A percentile compares a stretch with the other conserved stretches of the same genome.
Conservation (phyloP, 2,113 vertebrate genomes). For the Tringa solitaria region DNA sequence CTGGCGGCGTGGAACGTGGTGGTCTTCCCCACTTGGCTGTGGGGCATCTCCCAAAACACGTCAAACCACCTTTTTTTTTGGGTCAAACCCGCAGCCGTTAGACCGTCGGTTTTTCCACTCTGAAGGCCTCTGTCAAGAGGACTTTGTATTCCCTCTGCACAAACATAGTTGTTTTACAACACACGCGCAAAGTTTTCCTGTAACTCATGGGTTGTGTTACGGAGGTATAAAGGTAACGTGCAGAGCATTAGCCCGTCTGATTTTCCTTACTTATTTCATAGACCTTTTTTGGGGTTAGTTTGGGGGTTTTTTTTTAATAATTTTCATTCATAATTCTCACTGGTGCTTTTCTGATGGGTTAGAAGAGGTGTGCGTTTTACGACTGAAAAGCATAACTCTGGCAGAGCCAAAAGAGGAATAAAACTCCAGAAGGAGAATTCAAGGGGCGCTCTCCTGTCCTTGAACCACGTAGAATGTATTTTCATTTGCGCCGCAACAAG, state of each 20-base stretch:
- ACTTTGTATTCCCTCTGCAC: background rate
- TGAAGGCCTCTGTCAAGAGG: background rate
- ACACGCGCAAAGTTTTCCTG: fast-evolving
- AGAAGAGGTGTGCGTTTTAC: too few species aligned
- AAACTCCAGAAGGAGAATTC: background rate
- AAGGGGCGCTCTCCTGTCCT: background rate
- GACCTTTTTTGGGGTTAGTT: too few species aligned
- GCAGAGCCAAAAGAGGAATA: fast-evolving
- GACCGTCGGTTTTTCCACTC: background rate
- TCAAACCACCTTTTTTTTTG: background rate
- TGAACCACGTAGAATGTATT: fast-evolving
- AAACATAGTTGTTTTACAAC: background rate
- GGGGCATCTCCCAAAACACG: fast-evolving
- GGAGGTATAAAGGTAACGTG: background rate
- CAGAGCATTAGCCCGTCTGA: background rate
- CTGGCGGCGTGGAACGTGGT: background rate
- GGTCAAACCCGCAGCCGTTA: fast-evolving
- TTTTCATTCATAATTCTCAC: background rate
- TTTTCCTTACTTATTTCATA: background rate
- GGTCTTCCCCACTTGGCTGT: fast-evolving
- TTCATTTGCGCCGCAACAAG: fast-evolving
- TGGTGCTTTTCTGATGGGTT: background rate
- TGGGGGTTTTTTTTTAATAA: background rate
- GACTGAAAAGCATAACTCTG: background rate
- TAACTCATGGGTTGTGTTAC: fast-evolving